phyloP scores from a whole-genome alignment of 2,113 vertebrate species.

The Ictidomys tridecemlineatus region DNA sequence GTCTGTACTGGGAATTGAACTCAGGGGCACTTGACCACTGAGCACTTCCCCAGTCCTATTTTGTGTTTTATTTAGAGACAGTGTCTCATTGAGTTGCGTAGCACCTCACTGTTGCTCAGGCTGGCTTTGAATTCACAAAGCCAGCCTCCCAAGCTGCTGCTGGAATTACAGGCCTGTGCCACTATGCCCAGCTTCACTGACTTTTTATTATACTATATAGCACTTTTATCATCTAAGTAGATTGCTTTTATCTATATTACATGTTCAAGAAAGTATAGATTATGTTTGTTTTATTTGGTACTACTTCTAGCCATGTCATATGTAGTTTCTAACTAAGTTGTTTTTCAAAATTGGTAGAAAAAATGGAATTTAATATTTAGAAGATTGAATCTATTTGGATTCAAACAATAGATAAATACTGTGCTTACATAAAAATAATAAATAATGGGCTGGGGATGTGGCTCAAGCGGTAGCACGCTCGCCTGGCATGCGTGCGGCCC shows the following conservation, averaged over 20 bases:
- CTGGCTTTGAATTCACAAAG: no score
- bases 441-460: no score
- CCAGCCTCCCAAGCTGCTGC: no score
- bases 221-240: conserved; percentile 3
- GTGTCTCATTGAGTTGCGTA: no score
- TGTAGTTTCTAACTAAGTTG: conserved; percentile 25
- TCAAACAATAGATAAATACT: conserved; percentile 30
- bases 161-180: no score
- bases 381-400: conserved; percentile 31
- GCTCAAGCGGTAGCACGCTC: no score
- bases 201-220: not conserved
- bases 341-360: conserved; percentile 22
- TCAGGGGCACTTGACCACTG: no score
- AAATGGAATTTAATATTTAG: conserved; percentile 57
- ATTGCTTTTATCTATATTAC: not conserved
- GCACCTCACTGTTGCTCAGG: no score
- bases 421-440: not conserved
- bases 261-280: not conserved
- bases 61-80: no score
- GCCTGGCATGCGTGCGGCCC: no score
- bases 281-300: conserved; percentile 30
- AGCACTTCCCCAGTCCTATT: no score
- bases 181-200: not conserved
- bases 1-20: no score
- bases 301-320: conserved; percentile 23